Evolutionary conservation across 2,797 vertebrate genomes (phyloP).

Genomic region (Acropternis orthonyx): DNA sequence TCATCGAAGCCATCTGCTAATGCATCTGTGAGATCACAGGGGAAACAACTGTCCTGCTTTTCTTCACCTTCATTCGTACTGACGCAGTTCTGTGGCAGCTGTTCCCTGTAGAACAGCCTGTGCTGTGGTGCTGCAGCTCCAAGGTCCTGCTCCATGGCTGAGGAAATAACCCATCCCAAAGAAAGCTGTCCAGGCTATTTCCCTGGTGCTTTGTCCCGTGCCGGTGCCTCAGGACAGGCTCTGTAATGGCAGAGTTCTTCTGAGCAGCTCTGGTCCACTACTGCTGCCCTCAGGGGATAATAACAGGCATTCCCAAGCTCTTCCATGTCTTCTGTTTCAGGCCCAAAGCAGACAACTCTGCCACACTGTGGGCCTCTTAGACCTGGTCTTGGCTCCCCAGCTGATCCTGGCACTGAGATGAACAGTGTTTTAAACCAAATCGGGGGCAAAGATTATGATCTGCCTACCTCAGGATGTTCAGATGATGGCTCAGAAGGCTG

Average conservation of each 20-base stretch:
- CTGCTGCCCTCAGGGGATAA: background rate
- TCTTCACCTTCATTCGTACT: constrained; percentile 62
- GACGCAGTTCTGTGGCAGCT: constrained; percentile 47
- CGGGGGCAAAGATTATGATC: background rate
- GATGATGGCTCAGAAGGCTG: background rate
- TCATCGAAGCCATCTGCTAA: constrained; percentile 52
- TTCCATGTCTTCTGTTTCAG: background rate
- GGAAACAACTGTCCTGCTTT: constrained; percentile 63
- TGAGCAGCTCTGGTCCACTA: background rate
- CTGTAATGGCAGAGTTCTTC: background rate
- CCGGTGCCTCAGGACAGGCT: background rate
- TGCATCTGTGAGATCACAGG: constrained; percentile 47
- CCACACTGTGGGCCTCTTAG: background rate
- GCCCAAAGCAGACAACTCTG: background rate
- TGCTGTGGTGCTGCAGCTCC: constrained; percentile 1
- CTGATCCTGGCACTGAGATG: background rate
- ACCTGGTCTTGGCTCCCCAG: background rate
- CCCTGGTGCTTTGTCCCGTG: background rate
- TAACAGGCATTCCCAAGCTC: background rate
- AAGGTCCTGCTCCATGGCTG: background rate
- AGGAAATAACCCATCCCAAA: background rate
- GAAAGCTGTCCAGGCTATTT: background rate
- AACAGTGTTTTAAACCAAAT: background rate
- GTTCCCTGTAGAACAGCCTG: constrained; percentile 5
- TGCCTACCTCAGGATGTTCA: background rate